Base-by-base conservation (phyloP, 2,888 invertebrate genomes). In the Aquatica leii region DNA sequence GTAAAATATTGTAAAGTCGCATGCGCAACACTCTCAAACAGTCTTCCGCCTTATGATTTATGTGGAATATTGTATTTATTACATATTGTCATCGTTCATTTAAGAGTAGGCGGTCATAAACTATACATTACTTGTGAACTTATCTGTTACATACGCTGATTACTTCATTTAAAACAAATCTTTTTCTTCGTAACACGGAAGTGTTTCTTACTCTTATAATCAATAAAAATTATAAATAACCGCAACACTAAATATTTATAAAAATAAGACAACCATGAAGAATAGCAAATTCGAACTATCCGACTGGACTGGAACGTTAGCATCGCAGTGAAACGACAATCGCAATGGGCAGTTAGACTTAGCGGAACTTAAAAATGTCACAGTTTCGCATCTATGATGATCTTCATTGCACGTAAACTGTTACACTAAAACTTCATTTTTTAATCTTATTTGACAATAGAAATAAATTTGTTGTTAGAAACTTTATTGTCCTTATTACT, bases 11-110 rank as follows among this genome's bases (percentile, higher is more conserved):
- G 54, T 56, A 58, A 50, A 63, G 48, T 63, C 55, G 62, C 56
- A 51, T 62, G 56, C 56, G 51, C 56, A 52, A 62, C 58, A 57
- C 58, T 52, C 52, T 61, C 49, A 56, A 55, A 24, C 2, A 56
- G 35, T 34, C 64, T 65, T 65, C 62, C 62, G 67, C 64, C 49
- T 59, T 67, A 59, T 65, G 64, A 67, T 67, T 67, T 67, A 67
- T 65, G 34, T 48, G 20, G 46, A 63, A 60, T 49, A 49, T 55
- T 15, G 31, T 61, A 51, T 60, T 60, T 60, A 61, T 35, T 56
- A 57, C 41, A 31, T 55, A 41, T 41, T 57, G 43, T 62, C 50
- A 48, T 51, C 56, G 20, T 60, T 53, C 48, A 60, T 60, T 54
- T 48, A 53, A 21, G 46, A 15, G 46, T 59, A 53, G 48, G 43